A percentile compares a stretch with the other conserved stretches of the same genome.
phyloP scores from a whole-genome alignment of 1,140 invertebrate species.

The Trypoxylus dichotomus region DNA sequence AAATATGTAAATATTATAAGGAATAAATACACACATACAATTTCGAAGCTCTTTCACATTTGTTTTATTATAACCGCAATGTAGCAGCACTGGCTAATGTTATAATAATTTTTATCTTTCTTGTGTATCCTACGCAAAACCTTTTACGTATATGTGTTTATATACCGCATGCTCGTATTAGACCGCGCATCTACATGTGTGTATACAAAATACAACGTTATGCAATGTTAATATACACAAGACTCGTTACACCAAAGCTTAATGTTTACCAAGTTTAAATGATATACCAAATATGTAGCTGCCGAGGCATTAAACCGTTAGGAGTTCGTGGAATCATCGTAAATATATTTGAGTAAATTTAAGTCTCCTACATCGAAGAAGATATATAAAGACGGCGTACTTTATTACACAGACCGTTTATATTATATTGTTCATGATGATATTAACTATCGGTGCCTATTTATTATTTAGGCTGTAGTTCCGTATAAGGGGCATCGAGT shows the following conservation, averaged over 20 bases:
- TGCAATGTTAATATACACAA: background rate
- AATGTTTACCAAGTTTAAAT: background rate
- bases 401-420: too few relatives aligned
- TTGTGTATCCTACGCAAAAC: background rate
- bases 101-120: too few relatives aligned
- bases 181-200: background rate
- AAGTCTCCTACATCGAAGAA: background rate
- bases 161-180: background rate
- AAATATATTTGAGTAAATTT: slow-evolving; percentile 1
- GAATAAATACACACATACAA: too few relatives aligned
- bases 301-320: background rate
- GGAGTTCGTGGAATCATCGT: background rate
- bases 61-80: too few relatives aligned
- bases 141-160: background rate
- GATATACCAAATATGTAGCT: background rate
- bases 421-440: too few relatives aligned
- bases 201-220: background rate
- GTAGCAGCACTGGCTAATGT: too few relatives aligned
- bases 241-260: background rate
- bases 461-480: too few relatives aligned
- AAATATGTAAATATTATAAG: too few relatives aligned
- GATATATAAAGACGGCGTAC: background rate
- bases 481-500: too few relatives aligned
- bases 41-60: too few relatives aligned
- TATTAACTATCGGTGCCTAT: too few relatives aligned